These are phyloP conservation scores for Neoitamus cyanurus DNA, from an alignment of 2,888 invertebrate species.

Conservation along the genomic window DNA sequence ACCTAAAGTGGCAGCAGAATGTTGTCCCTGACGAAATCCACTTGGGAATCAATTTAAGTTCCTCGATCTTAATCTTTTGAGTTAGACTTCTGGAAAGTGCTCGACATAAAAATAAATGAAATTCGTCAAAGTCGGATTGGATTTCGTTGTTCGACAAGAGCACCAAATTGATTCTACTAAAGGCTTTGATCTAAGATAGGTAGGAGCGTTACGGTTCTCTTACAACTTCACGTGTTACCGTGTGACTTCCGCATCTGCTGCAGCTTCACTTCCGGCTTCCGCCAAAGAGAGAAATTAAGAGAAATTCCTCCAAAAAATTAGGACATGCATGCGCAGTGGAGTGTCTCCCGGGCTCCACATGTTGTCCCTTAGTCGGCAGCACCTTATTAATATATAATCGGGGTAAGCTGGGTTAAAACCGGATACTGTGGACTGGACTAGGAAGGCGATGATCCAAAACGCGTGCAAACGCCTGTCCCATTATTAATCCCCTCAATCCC, in stretches of 20 bases:
- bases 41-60: background rate
- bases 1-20: background rate
- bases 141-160: background rate
- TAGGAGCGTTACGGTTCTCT: background rate
- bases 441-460: background rate
- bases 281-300: background rate
- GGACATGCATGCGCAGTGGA: slow-evolving; percentile 20
- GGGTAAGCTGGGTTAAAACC: background rate
- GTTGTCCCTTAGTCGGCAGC: slow-evolving; percentile 20
- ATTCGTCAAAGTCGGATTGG: background rate
- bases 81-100: background rate
- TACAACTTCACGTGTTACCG: background rate
- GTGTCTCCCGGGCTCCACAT: slow-evolving; percentile 29
- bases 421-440: background rate
- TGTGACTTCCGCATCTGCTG: background rate
- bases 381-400: background rate
- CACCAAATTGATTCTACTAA: background rate
- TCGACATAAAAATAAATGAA: background rate
- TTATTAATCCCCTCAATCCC: background rate
- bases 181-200: background rate
- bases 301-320: background rate
- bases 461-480: background rate
- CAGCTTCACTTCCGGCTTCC: background rate
- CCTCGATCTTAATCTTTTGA: background rate
- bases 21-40: background rate